Base-by-base conservation (phyloP, 23 tunicate species). In the Diplosoma virens region DNA sequence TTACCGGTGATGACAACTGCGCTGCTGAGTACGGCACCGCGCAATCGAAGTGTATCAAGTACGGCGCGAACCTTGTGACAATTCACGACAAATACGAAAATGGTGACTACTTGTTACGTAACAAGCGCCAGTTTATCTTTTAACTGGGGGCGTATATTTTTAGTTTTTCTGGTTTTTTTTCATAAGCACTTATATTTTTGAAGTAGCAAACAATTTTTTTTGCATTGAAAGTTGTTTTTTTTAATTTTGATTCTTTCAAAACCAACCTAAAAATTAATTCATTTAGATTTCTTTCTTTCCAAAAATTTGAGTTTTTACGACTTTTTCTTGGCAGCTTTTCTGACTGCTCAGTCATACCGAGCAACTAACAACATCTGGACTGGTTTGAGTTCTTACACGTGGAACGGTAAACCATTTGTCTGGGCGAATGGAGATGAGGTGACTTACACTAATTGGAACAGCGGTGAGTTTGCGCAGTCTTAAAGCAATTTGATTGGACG, bases 391-490 rank as follows among this genome's bases (percentile, higher is more conserved):
- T 84, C 89, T 45, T 34, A 24, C 32, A 80, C 76, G 33, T 92
- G 97, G 97, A 66, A 75, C 68, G 68, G 77, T 18, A 20, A 59
- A 1, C 76, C 66, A 17, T 92, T 79, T 53, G 47, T 46, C 0
- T 92, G 97, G 97, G 90, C 97, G 33, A 85, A 76, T 32, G 97
- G 97, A n/a, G 97, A 92, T 18, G 83, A 80, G 61, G 92, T 92
- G 17, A 77, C 84, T 3, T 92, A 80, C 76, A 78, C 85, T 3
- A 92, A 92, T 63, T 92, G 97, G 97, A 82, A 92, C 23, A 25
- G 76, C n/a, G 84, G 92, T 85, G 58, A 34, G 58, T 25, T 5
- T 21, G 14, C 14, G 50, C 14, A n/a, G 65, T 58, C n/a, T 58
- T 58, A n/a, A 9, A 58, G n/a, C 65, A 6, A 7, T n/a, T n/a